Percentiles rank a stretch among this genome's conserved stretches.
These are phyloP conservation scores for Eleginops maclovinus DNA, from an alignment of 2,113 vertebrate species.

Conservation along the genomic window DNA sequence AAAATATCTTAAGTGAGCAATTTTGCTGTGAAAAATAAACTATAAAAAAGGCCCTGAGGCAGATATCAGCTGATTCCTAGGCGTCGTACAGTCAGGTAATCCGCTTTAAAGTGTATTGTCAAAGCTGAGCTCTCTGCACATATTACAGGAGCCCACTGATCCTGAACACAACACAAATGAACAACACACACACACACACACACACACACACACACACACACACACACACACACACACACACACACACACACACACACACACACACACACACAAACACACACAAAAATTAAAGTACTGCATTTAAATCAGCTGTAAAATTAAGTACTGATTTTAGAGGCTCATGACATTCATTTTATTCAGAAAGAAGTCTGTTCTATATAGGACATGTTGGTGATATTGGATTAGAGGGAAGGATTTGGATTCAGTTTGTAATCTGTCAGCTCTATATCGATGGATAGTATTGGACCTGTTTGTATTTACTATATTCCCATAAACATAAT, in stretches of 20 bases:
- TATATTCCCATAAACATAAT: too few relatives aligned
- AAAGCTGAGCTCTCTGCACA: constrained; percentile 50
- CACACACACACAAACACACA: too few relatives aligned
- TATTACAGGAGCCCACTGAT: constrained; percentile 35
- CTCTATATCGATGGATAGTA: too few relatives aligned
- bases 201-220: constrained; percentile 3
- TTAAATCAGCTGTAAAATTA: neutral
- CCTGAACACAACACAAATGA: constrained; percentile 19
- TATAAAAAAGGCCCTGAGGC: too few relatives aligned
- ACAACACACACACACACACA: neutral
- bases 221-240: constrained; percentile 3
- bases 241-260: too few relatives aligned
- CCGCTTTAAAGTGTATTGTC: constrained; percentile 67
- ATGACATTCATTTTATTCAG: neutral
- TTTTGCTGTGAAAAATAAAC: too few relatives aligned
- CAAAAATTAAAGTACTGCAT: too few relatives aligned
- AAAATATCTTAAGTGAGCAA: too few relatives aligned
- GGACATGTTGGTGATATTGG: too few relatives aligned
- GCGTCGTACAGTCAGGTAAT: constrained; percentile 71
- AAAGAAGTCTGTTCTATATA: neutral
- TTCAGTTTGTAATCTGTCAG: neutral
- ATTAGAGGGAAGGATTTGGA: too few relatives aligned
- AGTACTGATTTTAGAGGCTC: neutral
- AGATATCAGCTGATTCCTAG: constrained; percentile 40
- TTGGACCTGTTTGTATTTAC: too few relatives aligned